Base-by-base conservation (phyloP, 2,888 invertebrate species). In the Hyposoter didymator region DNA sequence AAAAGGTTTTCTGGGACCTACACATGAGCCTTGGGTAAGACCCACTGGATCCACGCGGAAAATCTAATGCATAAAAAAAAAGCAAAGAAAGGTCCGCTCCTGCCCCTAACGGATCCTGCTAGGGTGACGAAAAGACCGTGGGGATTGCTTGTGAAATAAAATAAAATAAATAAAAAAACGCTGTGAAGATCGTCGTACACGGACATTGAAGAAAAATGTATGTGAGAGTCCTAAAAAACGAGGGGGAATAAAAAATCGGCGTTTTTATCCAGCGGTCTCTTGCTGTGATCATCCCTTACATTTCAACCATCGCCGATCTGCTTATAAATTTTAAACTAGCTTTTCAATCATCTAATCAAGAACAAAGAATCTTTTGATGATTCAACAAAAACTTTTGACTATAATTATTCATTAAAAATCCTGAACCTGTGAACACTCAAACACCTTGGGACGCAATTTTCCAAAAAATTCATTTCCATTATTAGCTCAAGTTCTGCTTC, bases 51-150 rank as follows among this genome's bases (percentile, higher is more conserved):
- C 78, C 35, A 55, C 45, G 78, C 22, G 74, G 47, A 83, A 83
- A 82, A 76, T 73, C 47, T 81, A 69, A 79, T 70, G 70, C 28
- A 70, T 73, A 73, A 84, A 86, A 73, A 78, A 90, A 89, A 81
- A 84, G 82, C 39, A 84, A 66, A 75, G 73, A 69, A 73, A 79
- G 78, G 69, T 82, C 88, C 88, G 80, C 69, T 89, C 89, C 88
- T 89, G 88, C 75, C 90, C 90, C 91, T 92, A 93, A 93, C 93
- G 93, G 93, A 93, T 91, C 90, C 89, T 8, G 39, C 39, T 87
- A 82, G 91, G 92, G 91, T 90, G 89, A 88, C 88, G 88, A 88
- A 88, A 83, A 87, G 87, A 79, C 73, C 84, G 80, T 84, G 80
- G 74, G 78, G 47, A 45, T 79, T 59, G 59, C 52, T 52, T 52